Evolutionary conservation across 2,797 vertebrate species (phyloP).

Genomic region (Sorex maritimensis): DNA sequence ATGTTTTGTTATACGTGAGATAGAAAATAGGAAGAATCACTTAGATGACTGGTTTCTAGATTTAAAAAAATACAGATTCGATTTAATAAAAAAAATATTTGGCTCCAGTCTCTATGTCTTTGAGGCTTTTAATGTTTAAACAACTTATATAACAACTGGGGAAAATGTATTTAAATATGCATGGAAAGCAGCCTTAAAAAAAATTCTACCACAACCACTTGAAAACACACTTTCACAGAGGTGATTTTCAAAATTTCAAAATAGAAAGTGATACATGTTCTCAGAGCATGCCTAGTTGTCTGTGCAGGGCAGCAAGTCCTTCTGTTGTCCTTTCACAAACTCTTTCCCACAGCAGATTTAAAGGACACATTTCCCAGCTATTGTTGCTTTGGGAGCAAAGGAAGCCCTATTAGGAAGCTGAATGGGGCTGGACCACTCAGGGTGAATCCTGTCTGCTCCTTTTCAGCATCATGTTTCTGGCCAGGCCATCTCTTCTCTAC

Average conservation of each 20-base stretch:
- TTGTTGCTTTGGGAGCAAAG: not conserved
- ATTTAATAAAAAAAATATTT: slow-evolving; percentile 81
- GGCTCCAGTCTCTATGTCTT: slow-evolving; percentile 78
- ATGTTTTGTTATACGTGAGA: slow-evolving; percentile 81
- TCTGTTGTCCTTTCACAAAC: slow-evolving; percentile 31
- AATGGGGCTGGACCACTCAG: not conserved
- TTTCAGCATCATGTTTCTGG: not conserved
- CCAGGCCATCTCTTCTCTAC: not conserved
- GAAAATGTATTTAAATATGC: slow-evolving; percentile 76
- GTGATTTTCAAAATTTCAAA: slow-evolving; percentile 75
- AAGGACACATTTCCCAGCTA: not conserved
- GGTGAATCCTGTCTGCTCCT: not conserved
- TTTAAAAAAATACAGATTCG: slow-evolving; percentile 79
- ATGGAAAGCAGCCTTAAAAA: slow-evolving; percentile 63
- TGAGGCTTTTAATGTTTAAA: slow-evolving; percentile 79
- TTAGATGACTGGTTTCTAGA: slow-evolving; percentile 84
- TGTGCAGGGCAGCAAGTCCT: slow-evolving; percentile 43
- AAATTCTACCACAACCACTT: slow-evolving; percentile 17
- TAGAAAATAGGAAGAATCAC: slow-evolving; percentile 85
- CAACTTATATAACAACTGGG: slow-evolving; percentile 68
- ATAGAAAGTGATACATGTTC: slow-evolving; percentile 9
- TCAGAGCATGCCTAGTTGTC: slow-evolving; percentile 15
- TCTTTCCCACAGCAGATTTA: slow-evolving; percentile 16
- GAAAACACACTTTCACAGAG: slow-evolving; percentile 53
- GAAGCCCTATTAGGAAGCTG: not conserved